Evolutionary conservation across 2,888 invertebrate species (phyloP).

Genomic region (Brachypterus glaber): DNA sequence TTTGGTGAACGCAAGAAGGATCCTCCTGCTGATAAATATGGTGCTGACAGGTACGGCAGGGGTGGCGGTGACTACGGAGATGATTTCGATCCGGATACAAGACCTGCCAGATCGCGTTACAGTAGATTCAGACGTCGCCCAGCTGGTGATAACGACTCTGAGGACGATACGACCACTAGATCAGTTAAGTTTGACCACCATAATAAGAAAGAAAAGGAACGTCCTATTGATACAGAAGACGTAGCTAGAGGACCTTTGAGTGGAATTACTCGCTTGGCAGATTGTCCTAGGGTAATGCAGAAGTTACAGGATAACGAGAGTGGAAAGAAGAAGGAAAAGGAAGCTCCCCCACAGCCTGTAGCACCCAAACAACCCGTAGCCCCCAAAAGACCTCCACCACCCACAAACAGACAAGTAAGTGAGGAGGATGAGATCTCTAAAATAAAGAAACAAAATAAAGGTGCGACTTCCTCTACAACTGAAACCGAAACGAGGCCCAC

Average conservation of each 20-base stretch:
- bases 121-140: slow-evolving; percentile 44
- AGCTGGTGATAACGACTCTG: slow-evolving; percentile 66
- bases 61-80: slow-evolving; percentile 51
- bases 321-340: slow-evolving; percentile 68
- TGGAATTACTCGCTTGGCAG: slow-evolving; percentile 78
- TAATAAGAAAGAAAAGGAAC: slow-evolving; percentile 57
- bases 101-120: slow-evolving; percentile 58
- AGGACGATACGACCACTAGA: slow-evolving; percentile 53
- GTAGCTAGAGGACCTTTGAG: slow-evolving; percentile 77
- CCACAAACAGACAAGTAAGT: slow-evolving; percentile 66
- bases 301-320: slow-evolving; percentile 70
- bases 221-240: slow-evolving; percentile 80
- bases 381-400: slow-evolving; percentile 42
- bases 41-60: slow-evolving; percentile 40
- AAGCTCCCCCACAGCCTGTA: slow-evolving; percentile 47
- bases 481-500: slow-evolving; percentile 43
- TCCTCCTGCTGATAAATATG: slow-evolving; percentile 37
- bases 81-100: slow-evolving; percentile 56
- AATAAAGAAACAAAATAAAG: slow-evolving; percentile 80
- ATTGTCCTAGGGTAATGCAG: slow-evolving; percentile 83
- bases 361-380: slow-evolving; percentile 48
- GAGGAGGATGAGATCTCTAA: slow-evolving; percentile 85
- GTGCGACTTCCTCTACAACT: slow-evolving; percentile 49
- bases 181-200: slow-evolving; percentile 57
- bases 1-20: slow-evolving; percentile 59